Percentiles rank a stretch among this genome's conserved stretches.
Conservation (phyloP, 2,113 vertebrate genomes). For the Cranoglanis bouderius region DNA sequence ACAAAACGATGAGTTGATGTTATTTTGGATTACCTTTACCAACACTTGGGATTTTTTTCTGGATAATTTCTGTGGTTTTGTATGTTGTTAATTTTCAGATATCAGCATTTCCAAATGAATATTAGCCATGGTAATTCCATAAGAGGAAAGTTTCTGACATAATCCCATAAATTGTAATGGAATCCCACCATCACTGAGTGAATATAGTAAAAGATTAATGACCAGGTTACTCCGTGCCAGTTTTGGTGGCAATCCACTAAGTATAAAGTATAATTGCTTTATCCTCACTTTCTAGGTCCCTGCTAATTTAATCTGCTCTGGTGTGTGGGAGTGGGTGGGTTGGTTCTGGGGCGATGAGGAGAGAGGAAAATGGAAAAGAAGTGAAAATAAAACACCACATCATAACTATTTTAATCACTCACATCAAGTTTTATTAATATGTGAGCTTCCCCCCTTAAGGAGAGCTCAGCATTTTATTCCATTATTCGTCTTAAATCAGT, state of each 20-base stretch:
- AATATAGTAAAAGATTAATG: background rate
- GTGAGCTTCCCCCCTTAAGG: background rate
- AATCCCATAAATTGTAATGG: background rate
- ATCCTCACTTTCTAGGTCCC: slow-evolving; percentile 8
- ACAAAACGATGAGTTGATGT: background rate
- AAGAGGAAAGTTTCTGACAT: background rate
- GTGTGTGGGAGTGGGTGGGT: background rate
- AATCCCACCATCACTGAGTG: background rate
- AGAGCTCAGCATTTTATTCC: background rate
- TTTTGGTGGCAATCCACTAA: slow-evolving; percentile 22
- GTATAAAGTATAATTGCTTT: slow-evolving; percentile 41
- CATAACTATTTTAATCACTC: slow-evolving; percentile 40
- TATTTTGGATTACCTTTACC: background rate
- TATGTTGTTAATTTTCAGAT: background rate
- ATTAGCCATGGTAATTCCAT: background rate
- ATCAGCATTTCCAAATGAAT: background rate
- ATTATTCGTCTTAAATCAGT: no score
- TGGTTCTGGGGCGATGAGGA: background rate
- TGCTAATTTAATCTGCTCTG: background rate
- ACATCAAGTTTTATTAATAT: slow-evolving; percentile 24
- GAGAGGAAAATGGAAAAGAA: background rate
- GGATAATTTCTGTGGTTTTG: background rate
- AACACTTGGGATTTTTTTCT: no score
- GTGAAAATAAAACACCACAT: slow-evolving; percentile 21
- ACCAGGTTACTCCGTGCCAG: background rate